Percentiles rank a stretch among this genome's conserved stretches.
phyloP scores from a whole-genome alignment of 2,888 invertebrate genomes.

The Monochamus alternatus region DNA sequence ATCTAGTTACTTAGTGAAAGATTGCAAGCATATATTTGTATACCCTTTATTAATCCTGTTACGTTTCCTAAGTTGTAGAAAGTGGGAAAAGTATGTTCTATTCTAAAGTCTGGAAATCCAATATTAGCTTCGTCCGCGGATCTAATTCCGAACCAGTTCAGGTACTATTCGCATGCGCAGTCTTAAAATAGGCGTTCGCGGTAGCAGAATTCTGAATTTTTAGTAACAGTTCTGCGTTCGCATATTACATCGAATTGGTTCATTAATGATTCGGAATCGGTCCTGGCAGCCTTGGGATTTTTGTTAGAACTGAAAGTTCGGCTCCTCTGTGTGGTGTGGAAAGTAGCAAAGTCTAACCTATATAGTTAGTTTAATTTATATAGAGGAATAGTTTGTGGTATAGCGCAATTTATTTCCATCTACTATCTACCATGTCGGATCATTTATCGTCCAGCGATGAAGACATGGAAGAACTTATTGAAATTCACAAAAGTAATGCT shows the following conservation, averaged over 20 bases:
- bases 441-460: background rate
- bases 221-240: constrained; percentile 23
- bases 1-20: no score
- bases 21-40: no score
- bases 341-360: no score
- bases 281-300: constrained; percentile 15
- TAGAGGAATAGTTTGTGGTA: no score
- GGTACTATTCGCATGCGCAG: background rate
- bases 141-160: constrained; percentile 26
- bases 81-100: no score
- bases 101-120: no score
- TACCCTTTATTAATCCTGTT: no score
- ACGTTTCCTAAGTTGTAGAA: no score
- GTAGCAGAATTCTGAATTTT: constrained; percentile 8
- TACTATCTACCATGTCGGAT: background rate
- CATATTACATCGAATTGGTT: constrained; percentile 5
- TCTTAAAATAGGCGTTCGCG: background rate
- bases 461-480: background rate
- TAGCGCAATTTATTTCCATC: no score
- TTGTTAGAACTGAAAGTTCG: background rate
- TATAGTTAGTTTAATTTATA: no score
- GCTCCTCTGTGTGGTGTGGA: background rate
- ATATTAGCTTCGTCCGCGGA: constrained; percentile 19
- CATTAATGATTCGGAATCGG: constrained; percentile 18
- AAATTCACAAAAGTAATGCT: background rate